phyloP scores from a whole-genome alignment of 2,113 vertebrate genomes.

The Rutilus rutilus region DNA sequence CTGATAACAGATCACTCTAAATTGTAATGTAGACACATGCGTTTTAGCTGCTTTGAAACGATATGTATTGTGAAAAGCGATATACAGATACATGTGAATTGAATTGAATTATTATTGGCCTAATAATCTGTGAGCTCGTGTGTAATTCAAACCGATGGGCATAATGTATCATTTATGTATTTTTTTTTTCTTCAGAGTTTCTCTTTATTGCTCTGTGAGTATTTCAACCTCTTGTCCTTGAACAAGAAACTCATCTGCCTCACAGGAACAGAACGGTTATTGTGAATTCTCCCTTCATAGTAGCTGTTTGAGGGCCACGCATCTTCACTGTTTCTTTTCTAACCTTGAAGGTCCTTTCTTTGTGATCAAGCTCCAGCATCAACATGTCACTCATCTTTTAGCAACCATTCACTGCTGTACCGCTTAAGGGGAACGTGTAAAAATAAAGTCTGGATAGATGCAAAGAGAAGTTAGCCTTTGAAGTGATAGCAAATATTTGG shows the following conservation, averaged over 20 bases:
- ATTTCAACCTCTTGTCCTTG: slow-evolving; percentile 42
- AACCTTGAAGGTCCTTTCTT: slow-evolving; percentile 48
- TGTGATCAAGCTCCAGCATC: slow-evolving; percentile 39
- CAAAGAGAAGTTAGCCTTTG: neutral
- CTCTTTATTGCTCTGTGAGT: slow-evolving; percentile 9
- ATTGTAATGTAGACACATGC: too few relatives aligned
- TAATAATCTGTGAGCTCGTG: neutral
- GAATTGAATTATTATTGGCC: too few relatives aligned
- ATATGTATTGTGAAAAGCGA: too few relatives aligned
- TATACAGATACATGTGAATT: too few relatives aligned
- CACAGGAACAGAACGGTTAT: slow-evolving; percentile 1
- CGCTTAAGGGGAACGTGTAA: slow-evolving; percentile 11
- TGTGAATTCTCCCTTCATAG: slow-evolving; percentile 29
- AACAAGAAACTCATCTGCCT: slow-evolving; percentile 34
- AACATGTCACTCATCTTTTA: slow-evolving; percentile 36
- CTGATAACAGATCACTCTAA: too few relatives aligned
- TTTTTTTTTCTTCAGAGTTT: neutral
- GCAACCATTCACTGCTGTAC: slow-evolving; percentile 29
- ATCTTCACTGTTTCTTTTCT: slow-evolving; percentile 39
- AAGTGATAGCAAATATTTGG: neutral
- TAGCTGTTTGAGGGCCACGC: slow-evolving; percentile 25
- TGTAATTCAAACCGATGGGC: neutral
- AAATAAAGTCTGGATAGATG: slow-evolving; percentile 13
- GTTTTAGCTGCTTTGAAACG: too few relatives aligned
- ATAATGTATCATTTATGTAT: neutral